Conservation (phyloP, 1,140 invertebrate species). For the Drosophila sturtevanti region DNA sequence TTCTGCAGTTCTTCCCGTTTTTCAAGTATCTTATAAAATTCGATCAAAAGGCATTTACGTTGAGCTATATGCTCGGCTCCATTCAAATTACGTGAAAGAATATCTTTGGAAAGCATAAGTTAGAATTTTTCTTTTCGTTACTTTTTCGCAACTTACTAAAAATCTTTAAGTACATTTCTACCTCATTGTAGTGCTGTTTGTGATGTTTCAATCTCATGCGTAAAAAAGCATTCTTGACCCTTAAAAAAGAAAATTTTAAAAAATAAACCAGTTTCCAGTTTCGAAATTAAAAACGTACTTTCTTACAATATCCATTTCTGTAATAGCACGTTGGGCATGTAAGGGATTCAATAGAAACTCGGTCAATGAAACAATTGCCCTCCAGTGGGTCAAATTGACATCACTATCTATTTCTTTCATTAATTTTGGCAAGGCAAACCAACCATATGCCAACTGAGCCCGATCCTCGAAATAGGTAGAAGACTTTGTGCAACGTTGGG, state of each 20-base stretch:
- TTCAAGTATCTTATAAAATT: constrained; percentile 65
- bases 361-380: constrained; percentile 51
- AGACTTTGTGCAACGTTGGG: constrained; percentile 5
- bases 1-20: constrained; percentile 6
- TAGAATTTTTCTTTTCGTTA: background rate
- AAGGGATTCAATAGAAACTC: constrained; percentile 68
- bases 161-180: constrained; percentile 56
- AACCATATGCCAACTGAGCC: constrained; percentile 68
- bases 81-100: constrained; percentile 57
- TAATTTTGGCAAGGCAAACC: constrained; percentile 65
- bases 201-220: constrained; percentile 47
- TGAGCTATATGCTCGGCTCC: constrained; percentile 60
- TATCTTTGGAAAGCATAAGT: constrained; percentile 26
- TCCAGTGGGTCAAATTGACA: constrained; percentile 52
- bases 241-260: background rate
- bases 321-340: constrained; percentile 58
- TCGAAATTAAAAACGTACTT: constrained; percentile 44
- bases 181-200: constrained; percentile 40
- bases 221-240: constrained; percentile 66
- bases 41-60: constrained; percentile 45
- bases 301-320: constrained; percentile 60
- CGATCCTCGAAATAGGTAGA: constrained; percentile 66
- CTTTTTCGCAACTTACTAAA: constrained; percentile 38
- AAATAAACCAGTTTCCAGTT: no score
- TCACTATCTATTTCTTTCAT: constrained; percentile 67